Evolutionary conservation across 2,113 vertebrate genomes (phyloP), one percentile per base, ranked within the genome.

Genomic region (Oreochromis spilurus): DNA sequence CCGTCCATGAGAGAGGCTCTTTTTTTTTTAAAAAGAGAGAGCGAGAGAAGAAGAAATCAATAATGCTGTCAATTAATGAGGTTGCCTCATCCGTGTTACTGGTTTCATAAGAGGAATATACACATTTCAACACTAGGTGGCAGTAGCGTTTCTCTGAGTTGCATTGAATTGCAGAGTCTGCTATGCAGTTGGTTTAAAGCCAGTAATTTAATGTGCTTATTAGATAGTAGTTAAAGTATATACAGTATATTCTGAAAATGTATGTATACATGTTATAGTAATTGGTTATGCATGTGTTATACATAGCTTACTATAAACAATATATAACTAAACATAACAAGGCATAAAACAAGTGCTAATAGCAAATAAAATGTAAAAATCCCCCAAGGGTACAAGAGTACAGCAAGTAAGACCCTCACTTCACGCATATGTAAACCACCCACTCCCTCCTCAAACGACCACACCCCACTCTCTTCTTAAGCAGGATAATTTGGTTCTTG

Each of bases 41-140:
- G 2, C 2, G 10, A 65, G 13, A 54, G 2, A 29, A 4, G 38
- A 65, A 54, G 57, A 65, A 84, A 95, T 96, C 93, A 82, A 95
- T 95, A n/a, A 67, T 86, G 67, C 50, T 83, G 65, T 90, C 90
- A 88, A 80, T 89, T 85, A 67, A 48, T 79, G 17, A 50, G 60
- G 70, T 75, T 50, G 50, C 79, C 87, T 84, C 50, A 84, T 81
- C n/a, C 50, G 26, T 90, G 21, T 40, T 34, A 34, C 13, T 50
- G n/a, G 2, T 82, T 90, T 77, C 77, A 82, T 82, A 58, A 83
- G 40, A 77, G 1, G n/a, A 70, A 31, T 29, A 48, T 38, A 21
- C 7, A 54, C 3, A 31, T 34, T 57, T 50, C 1, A 67, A 79
- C 94, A 91, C 89, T 88, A 94, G 93, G 45, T 86, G 94, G 89